These are phyloP conservation scores for Temnothorax rugatulus DNA, from an alignment of 2,888 invertebrate genomes.

Conservation along the genomic window DNA sequence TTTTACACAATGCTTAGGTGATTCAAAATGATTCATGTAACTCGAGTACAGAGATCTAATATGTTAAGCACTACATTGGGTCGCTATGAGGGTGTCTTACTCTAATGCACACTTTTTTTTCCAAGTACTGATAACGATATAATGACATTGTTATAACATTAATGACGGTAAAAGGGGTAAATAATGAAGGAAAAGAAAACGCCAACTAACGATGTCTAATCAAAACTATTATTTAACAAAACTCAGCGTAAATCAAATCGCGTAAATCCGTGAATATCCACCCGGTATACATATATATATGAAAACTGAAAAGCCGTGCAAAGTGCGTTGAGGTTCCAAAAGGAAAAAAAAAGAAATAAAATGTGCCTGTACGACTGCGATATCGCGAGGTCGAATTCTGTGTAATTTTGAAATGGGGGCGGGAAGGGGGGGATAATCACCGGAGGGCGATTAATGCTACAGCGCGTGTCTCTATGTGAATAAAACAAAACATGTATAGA, in stretches of 20 bases:
- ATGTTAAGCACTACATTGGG: slow-evolving; percentile 70
- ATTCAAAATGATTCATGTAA: slow-evolving; percentile 69
- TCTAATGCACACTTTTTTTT: slow-evolving; percentile 77
- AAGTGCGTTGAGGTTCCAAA: too few relatives aligned
- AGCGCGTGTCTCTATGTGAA: slow-evolving; percentile 32
- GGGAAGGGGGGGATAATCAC: background rate
- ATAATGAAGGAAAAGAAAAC: slow-evolving; percentile 49
- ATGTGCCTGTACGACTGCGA: background rate
- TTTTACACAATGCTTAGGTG: slow-evolving; percentile 72
- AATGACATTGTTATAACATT: slow-evolving; percentile 63
- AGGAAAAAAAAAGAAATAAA: background rate
- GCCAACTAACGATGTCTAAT: slow-evolving; percentile 23
- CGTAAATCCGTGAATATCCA: background rate
- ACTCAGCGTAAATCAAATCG: slow-evolving; percentile 3
- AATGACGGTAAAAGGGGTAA: slow-evolving; percentile 54
- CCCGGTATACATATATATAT: background rate
- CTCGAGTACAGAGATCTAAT: slow-evolving; percentile 70
- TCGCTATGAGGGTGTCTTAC: slow-evolving; percentile 78
- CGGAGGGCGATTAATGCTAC: background rate
- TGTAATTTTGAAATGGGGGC: background rate
- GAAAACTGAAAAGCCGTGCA: background rate
- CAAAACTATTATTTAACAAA: background rate
- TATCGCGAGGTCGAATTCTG: background rate
- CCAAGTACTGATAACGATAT: slow-evolving; percentile 67
- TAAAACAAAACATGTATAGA: slow-evolving; percentile 74